phyloP scores from a whole-genome alignment of 2,888 invertebrate species.

The Galerucella calmariensis region DNA sequence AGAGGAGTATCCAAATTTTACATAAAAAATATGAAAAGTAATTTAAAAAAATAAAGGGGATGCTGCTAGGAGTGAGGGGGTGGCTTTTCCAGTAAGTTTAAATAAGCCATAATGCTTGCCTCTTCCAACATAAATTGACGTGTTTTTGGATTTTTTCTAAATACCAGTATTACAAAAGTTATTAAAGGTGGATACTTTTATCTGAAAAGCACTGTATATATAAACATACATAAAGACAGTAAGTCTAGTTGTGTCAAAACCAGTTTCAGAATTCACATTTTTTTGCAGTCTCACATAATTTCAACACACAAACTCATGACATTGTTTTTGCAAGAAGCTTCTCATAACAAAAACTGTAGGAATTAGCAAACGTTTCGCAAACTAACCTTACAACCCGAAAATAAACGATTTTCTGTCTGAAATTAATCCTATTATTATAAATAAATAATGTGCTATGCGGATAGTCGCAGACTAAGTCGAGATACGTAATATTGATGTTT shows the following conservation, averaged over 20 bases:
- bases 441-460: constrained; percentile 17
- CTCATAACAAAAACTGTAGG: neutral
- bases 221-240: neutral
- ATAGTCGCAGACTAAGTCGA: constrained; percentile 10
- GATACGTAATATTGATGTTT: constrained; percentile 19
- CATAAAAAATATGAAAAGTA: too few species aligned
- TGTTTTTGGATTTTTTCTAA: too few species aligned
- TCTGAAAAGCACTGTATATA: too few species aligned
- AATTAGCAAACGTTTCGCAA: neutral
- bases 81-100: too few species aligned
- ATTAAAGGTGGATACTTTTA: too few species aligned
- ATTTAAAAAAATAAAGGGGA: too few species aligned
- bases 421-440: constrained; percentile 27
- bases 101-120: too few species aligned
- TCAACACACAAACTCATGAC: neutral
- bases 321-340: neutral
- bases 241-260: neutral
- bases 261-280: neutral
- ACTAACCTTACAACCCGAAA: neutral
- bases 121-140: too few species aligned
- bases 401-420: constrained; percentile 13
- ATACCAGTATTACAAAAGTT: too few species aligned
- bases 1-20: too few species aligned
- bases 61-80: too few species aligned
- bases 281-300: neutral